Conservation (phyloP, 2,797 vertebrate species). For the Etheostoma nigrum region DNA sequence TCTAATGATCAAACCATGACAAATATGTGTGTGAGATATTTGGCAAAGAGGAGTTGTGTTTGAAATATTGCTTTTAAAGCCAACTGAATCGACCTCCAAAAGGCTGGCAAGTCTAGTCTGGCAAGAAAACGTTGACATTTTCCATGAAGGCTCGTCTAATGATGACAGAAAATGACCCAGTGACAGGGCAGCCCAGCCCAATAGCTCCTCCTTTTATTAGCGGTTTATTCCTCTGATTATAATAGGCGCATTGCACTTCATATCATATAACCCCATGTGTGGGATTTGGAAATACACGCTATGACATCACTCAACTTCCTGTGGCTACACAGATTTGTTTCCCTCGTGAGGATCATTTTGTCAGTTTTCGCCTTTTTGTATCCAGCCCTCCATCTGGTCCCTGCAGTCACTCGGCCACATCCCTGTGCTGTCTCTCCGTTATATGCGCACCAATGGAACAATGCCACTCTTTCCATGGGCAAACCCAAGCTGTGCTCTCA, state of each 20-base stretch:
- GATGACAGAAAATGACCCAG: slow-evolving; percentile 50
- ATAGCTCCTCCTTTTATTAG: slow-evolving; percentile 33
- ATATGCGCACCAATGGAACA: slow-evolving; percentile 53
- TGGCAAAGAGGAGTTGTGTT: slow-evolving; percentile 56
- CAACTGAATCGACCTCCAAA: slow-evolving; percentile 34
- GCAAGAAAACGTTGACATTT: slow-evolving; percentile 37
- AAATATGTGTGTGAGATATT: slow-evolving; percentile 60
- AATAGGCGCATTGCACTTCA: background rate
- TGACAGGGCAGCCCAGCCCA: slow-evolving; percentile 2
- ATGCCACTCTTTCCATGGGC: slow-evolving; percentile 70
- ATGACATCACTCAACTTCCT: background rate
- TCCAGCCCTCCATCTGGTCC: slow-evolving; percentile 49
- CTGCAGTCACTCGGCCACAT: slow-evolving; percentile 34
- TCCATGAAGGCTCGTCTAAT: slow-evolving; percentile 49
- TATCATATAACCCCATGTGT: background rate
- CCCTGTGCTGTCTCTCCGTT: slow-evolving; percentile 50
- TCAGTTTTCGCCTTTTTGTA: slow-evolving; percentile 9
- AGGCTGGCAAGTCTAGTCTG: slow-evolving; percentile 43
- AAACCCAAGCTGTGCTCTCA: slow-evolving; percentile 42
- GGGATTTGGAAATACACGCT: background rate
- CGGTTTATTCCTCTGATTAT: slow-evolving; percentile 43
- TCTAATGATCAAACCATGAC: slow-evolving; percentile 59
- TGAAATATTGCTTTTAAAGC: slow-evolving; percentile 58
- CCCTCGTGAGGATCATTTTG: slow-evolving; percentile 7
- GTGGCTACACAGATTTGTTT: background rate